These are phyloP conservation scores for Zaprionus lineosus DNA, from an alignment of 2,888 invertebrate species.

Conservation along the genomic window DNA sequence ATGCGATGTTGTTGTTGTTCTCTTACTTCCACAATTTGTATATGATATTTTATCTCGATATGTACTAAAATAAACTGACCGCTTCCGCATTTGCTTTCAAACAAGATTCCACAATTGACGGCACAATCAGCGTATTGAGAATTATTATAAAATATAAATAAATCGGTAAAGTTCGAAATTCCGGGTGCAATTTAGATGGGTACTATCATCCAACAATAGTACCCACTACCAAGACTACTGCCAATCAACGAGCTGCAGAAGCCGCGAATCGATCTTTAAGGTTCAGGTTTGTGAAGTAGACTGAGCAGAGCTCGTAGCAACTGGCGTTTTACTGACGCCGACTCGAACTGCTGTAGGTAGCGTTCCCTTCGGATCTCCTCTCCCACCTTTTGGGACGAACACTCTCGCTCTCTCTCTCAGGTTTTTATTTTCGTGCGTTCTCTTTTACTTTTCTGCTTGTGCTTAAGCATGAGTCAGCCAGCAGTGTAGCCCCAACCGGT, in stretches of 20 bases:
- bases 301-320: constrained; percentile 54
- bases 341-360: constrained; percentile 14
- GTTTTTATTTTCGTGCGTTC: not conserved
- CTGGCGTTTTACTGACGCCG: constrained; percentile 5
- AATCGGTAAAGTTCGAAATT: constrained; percentile 41
- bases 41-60: constrained; percentile 30
- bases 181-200: constrained; percentile 9
- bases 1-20: constrained; percentile 34
- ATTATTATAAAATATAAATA: constrained; percentile 17
- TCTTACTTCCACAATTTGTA: constrained; percentile 43
- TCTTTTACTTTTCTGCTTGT: not conserved
- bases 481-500: not conserved
- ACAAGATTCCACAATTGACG: constrained; percentile 47
- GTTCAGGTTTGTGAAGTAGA: constrained; percentile 64
- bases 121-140: constrained; percentile 38
- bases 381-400: not conserved
- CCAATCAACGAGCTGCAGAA: constrained; percentile 33
- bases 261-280: constrained; percentile 62
- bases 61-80: constrained; percentile 25
- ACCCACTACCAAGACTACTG: constrained; percentile 32
- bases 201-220: constrained; percentile 12
- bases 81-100: constrained; percentile 52
- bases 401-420: not conserved
- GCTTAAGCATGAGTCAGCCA: not conserved
- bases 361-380: not conserved